Evolutionary conservation across 2,113 vertebrate genomes (phyloP), one percentile per base, ranked within the genome.

Genomic region (Sceloporus tristichus): DNA sequence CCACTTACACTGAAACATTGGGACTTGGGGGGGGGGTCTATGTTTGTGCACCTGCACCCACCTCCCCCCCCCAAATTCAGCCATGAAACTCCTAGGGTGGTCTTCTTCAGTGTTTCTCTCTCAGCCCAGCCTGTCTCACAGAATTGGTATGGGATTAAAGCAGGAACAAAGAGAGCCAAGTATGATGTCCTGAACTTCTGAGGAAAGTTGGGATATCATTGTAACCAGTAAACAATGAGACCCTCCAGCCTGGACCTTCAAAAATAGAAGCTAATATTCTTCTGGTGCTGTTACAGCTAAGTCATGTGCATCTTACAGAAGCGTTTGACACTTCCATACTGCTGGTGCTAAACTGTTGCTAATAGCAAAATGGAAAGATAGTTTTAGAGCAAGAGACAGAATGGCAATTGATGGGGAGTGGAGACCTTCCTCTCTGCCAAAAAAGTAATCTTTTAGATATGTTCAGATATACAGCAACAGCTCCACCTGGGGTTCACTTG

Each of bases 391-490:
- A 34, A 56, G 48, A 70, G 23, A 66, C 2, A 19, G 11, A 80
- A 80, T 7, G 66, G 7, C 13, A 70, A 21, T 81, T 66, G 25
- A 29, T 4, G 48, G 65, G 38, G 76, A 34, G 0, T 95, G 92
- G 91, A 94, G 10, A 91, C 25, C 93, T 80, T 59, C 0, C 71
- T 73, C 19, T 70, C 62, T 91, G 40, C 93, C 95, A 7, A 91
- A 89, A 84, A 92, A 94, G 95, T 92, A 94, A 94, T 85, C 56
- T 80, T 21, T 91, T 88, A 92, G 80, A 91, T 73, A 0, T 2
- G 48, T 1, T 48, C 78, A 25, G 71, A 66, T n/a, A 34, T 23
- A 0, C 76, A 4, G 0, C 23, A 0, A 2, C 0, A 1, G 1
- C 38, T 9, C 27, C 59, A 25, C 53, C n/a, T 65, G 2, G 4